Percentiles rank a stretch among this genome's conserved stretches.
Evolutionary conservation across 2,113 vertebrate species (phyloP).

Genomic region (Eublepharis macularius): DNA sequence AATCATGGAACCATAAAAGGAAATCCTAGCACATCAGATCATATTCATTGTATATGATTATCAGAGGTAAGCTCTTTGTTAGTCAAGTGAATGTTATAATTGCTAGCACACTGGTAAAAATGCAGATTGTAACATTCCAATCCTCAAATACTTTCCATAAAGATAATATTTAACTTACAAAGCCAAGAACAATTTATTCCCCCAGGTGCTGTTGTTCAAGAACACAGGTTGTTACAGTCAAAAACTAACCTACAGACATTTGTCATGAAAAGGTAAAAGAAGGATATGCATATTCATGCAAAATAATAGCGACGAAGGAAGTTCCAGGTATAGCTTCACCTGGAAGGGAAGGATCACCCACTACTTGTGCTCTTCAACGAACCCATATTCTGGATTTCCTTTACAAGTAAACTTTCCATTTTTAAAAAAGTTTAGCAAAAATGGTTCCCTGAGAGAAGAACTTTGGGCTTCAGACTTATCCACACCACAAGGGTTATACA

Average conservation of each 20-base stretch:
- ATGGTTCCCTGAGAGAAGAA: not conserved
- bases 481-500: not conserved
- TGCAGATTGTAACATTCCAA: not conserved
- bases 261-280: not conserved
- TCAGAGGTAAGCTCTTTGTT: not conserved
- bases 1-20: not conserved
- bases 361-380: not conserved
- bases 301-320: not conserved
- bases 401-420: not conserved
- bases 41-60: not conserved
- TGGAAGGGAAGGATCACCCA: not conserved
- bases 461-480: not conserved
- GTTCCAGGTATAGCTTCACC: not conserved
- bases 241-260: not conserved
- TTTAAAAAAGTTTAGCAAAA: not conserved
- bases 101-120: not conserved
- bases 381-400: not conserved
- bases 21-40: not conserved
- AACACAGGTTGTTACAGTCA: not conserved
- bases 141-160: not conserved
- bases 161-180: not conserved
- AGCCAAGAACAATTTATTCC: not conserved
- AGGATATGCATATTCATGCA: not conserved
- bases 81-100: not conserved
- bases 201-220: not conserved